Evolutionary conservation across 1,140 invertebrate genomes (phyloP), one percentile per base, ranked within the genome.

Genomic region (Tetragnatha versicolor): DNA sequence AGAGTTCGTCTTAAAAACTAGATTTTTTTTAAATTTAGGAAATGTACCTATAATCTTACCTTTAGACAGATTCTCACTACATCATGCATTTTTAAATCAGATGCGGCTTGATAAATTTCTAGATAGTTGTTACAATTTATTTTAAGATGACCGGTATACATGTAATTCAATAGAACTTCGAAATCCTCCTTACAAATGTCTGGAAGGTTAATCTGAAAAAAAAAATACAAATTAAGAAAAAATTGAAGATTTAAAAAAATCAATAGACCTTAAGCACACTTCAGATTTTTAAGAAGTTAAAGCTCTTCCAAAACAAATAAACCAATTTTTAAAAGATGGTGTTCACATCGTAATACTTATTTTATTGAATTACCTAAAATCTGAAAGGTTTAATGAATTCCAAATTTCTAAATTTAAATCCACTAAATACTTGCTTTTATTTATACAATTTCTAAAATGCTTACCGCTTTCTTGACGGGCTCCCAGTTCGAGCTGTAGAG

Each of bases 71-170:
- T 39, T 12, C 65, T 20, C 29, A 37, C 39, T 14, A 66, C 51
- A 9, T 80, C 69, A 20, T 58, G 27, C 66, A 80, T 80, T 76
- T 80, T 61, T 31, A 80, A 47, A 9, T 63, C 17, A 10, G 65
- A 61, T 1, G 79, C 58, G 31, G 79, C 69, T 20, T 68, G 42
- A 27, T 65, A 80, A n/a, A 80, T 22, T 9, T 66, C 69, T 2
- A 42, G 33, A 45, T 73, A 76, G 10, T 65, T 73, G 9, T 65
- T 25, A 25, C 69, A 80, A 27, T 25, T 39, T 0, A 80, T 22
- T 33, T 37, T 42, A 14, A 80, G 25, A 27, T 68, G n/a, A 9
- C 79, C 79, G 0, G 79, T 80, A 29, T 80, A 80, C 79, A 80
- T 80, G 31, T 80, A 80, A 0, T 45, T 33, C 33, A 80, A 66